phyloP scores from a whole-genome alignment of 1,140 invertebrate species.

The Cherax quadricarinatus region DNA sequence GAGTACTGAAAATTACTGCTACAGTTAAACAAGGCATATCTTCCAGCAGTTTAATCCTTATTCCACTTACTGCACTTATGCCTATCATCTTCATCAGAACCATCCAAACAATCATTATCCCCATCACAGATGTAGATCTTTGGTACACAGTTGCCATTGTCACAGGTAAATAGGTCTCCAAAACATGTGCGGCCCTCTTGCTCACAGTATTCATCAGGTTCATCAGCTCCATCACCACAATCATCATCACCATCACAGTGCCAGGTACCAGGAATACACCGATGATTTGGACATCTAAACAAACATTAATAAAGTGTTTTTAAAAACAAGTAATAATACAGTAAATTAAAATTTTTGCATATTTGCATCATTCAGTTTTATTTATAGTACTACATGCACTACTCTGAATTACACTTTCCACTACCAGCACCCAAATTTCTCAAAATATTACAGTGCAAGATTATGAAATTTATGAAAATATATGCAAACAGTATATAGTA shows the following conservation, averaged over 20 bases:
- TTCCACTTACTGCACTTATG: conserved; percentile 91
- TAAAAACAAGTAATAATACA: neutral
- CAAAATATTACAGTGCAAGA: no score
- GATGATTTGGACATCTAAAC: conserved; percentile 74
- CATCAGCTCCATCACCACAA: conserved; percentile 92
- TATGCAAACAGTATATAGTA: no score
- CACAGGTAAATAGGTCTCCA: conserved; percentile 95
- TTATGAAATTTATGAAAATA: no score
- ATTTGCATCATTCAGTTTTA: no score
- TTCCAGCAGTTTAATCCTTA: neutral
- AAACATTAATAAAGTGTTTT: neutral
- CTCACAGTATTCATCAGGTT: conserved; percentile 87
- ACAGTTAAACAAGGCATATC: no score
- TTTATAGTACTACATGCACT: no score
- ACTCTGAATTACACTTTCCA: no score
- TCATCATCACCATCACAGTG: conserved; percentile 94
- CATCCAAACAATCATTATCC: conserved; percentile 95
- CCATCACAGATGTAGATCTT: conserved; percentile 98
- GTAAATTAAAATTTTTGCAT: neutral
- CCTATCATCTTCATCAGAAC: conserved; percentile 92
- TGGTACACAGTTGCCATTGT: conserved; percentile 95
- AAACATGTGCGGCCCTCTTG: conserved; percentile 96
- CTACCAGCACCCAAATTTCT: no score
- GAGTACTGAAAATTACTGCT: no score
- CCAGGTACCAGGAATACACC: conserved; percentile 89